Percentiles rank a stretch among this genome's conserved stretches.
These are phyloP conservation scores for Heteronetta atricapilla DNA, from an alignment of 2,113 vertebrate species.

Conservation along the genomic window DNA sequence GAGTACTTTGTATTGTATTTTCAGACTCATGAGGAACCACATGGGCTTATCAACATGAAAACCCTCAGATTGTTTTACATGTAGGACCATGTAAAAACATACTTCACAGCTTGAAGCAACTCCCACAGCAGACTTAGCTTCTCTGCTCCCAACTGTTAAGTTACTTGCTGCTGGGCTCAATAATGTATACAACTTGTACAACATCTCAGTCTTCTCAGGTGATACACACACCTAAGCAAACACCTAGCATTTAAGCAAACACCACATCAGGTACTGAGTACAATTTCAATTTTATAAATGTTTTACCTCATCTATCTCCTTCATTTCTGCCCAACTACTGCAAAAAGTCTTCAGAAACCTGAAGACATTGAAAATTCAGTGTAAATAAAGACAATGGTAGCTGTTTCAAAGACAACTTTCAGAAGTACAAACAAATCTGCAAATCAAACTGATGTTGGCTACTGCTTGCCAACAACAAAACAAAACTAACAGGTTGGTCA, in stretches of 20 bases:
- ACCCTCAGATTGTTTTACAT: neutral
- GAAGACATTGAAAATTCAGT: no score
- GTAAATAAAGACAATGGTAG: neutral
- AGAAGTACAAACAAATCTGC: neutral
- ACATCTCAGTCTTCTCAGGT: neutral
- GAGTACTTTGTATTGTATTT: neutral
- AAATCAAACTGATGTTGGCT: neutral
- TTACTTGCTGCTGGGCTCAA: neutral
- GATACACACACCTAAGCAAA: neutral
- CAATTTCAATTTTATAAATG: neutral
- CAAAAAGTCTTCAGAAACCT: neutral
- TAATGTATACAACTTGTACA: neutral
- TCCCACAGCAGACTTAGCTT: neutral
- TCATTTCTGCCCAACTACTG: neutral
- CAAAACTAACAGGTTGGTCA: neutral
- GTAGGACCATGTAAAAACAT: neutral
- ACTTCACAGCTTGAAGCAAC: neutral
- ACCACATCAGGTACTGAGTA: accelerated
- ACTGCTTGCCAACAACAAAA: neutral
- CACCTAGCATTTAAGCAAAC: neutral
- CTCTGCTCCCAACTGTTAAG: neutral
- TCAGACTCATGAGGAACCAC: neutral
- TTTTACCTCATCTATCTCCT: no score
- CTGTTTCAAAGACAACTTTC: neutral
- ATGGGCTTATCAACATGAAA: neutral